Base-by-base conservation (phyloP, 2,113 vertebrate species). In the Serranochromis macrocephalus region DNA sequence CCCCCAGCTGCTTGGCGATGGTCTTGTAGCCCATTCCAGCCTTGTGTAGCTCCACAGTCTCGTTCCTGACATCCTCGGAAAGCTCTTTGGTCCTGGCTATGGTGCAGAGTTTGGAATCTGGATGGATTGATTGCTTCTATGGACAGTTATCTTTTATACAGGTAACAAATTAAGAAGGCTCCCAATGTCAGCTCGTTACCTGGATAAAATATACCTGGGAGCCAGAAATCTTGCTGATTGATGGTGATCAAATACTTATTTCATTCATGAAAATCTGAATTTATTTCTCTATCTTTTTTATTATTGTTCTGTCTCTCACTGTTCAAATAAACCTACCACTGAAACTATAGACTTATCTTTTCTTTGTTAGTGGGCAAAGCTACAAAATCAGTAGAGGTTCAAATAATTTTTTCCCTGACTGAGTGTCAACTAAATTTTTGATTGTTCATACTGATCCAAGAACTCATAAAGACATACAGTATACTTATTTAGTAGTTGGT, bases 1-100 rank as follows among this genome's bases (percentile, higher is more conserved):
- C 54, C 12, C 11, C 54, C 53, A 55, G 57, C 9, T 61, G 16
- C 57, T 63, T 61, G 29, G 9, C 3, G 0, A 63, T 63, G 29
- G 58, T 33, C 2, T 63, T 63, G 29, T 33, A 33, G 57, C 57
- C 57, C 16, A 33, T 61, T 61, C 16, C 57, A 63, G 16, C 5
- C 57, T 33, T 61, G 29, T 63, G 58, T 63, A 63, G 16, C 5
- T 63, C 58, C 29, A 9, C 14, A 33, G 29, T 63, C 58, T 33
- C 0, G 1, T 63, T 0, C 58, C 16, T 33, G 57, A 33, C 1
- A 19, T 63, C 58, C 58, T 19, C 0, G 1, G 58, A 63, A 63
- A 63, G 58, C 29, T 63, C 29, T 63, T 63, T 33, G 16, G 29
- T 33, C 5, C 29, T 19, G 58, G 4, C 9, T 33, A 63, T 10